phyloP scores from a whole-genome alignment of 2,888 invertebrate genomes.

The Neelides folsomi region DNA sequence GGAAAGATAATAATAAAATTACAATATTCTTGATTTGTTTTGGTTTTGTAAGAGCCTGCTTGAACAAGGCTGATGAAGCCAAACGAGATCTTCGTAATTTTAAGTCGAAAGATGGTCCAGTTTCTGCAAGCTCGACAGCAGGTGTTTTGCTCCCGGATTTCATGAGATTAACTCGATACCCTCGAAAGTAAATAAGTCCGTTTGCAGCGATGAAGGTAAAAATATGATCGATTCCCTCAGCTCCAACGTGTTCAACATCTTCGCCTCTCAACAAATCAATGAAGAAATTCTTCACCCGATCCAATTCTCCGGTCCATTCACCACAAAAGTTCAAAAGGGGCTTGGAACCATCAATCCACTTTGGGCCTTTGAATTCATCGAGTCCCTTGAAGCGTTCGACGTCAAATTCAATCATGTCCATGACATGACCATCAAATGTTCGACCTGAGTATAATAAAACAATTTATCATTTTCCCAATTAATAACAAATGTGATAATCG shows the following conservation, averaged over 20 bases:
- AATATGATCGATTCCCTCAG: conserved; percentile 88
- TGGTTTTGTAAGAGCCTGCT: conserved; percentile 65
- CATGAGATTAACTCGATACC: conserved; percentile 65
- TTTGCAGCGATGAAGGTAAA: conserved; percentile 75
- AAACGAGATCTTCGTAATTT: conserved; percentile 69
- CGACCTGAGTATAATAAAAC: too few species aligned
- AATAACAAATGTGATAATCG: not conserved
- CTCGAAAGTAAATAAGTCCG: conserved; percentile 62
- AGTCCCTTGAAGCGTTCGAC: conserved; percentile 69
- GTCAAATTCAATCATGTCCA: conserved; percentile 94
- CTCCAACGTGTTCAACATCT: conserved; percentile 60
- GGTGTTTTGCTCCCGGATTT: conserved; percentile 83
- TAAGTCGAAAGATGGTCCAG: conserved; percentile 85
- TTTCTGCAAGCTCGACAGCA: conserved; percentile 80
- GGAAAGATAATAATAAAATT: too few species aligned
- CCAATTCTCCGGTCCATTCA: conserved; percentile 58
- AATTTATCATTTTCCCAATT: not conserved
- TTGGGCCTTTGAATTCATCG: conserved; percentile 62
- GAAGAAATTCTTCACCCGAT: conserved; percentile 72
- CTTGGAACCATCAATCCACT: conserved; percentile 67
- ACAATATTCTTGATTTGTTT: conserved; percentile 51
- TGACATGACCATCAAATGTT: conserved; percentile 70
- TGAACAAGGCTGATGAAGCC: conserved; percentile 77
- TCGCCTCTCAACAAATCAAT: conserved; percentile 86
- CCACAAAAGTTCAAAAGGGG: conserved; percentile 87